phyloP scores from a whole-genome alignment of 30 jellyfish, hydroid and myxozoan genomes.

The Hydractinia echinata region DNA sequence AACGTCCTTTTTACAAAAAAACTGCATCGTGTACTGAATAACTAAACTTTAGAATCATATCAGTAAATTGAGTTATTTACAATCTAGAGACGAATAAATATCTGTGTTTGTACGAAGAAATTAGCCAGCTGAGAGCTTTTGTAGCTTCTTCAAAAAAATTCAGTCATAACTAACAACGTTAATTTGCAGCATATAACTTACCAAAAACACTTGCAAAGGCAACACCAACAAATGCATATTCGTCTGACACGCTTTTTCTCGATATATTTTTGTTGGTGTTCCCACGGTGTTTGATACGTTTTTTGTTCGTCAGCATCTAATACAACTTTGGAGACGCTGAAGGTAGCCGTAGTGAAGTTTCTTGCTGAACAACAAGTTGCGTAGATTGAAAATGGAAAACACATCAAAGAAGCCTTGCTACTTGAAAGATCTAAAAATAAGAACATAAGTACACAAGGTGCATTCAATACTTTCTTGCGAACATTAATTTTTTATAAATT shows the following conservation, averaged over 20 bases:
- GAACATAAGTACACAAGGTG: not conserved
- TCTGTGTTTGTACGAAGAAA: too few species aligned
- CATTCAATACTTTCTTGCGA: too few species aligned
- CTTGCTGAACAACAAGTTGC: constrained; percentile 23
- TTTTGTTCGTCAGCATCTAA: constrained; percentile 10
- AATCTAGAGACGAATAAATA: too few species aligned
- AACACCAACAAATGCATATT: constrained; percentile 31
- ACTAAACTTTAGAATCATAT: too few species aligned
- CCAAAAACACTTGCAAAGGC: constrained; percentile 27
- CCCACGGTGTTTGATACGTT: constrained; percentile 26
- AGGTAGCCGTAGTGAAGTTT: not conserved
- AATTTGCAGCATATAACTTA: not conserved
- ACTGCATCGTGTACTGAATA: too few species aligned
- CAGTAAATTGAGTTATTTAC: too few species aligned
- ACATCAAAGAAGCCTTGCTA: not conserved
- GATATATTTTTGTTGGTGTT: constrained; percentile 9
- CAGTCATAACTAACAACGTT: too few species aligned
- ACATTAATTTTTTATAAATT: too few species aligned
- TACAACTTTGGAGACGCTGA: constrained; percentile 8
- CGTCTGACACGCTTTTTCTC: constrained; percentile 3
- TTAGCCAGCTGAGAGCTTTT: too few species aligned
- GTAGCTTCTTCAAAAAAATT: too few species aligned
- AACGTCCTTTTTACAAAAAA: too few species aligned
- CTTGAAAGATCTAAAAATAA: not conserved
- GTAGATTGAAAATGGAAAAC: constrained; percentile 21